These are phyloP conservation scores for Pogonocichla stellata DNA, from an alignment of 2,113 vertebrate species.

Conservation along the genomic window DNA sequence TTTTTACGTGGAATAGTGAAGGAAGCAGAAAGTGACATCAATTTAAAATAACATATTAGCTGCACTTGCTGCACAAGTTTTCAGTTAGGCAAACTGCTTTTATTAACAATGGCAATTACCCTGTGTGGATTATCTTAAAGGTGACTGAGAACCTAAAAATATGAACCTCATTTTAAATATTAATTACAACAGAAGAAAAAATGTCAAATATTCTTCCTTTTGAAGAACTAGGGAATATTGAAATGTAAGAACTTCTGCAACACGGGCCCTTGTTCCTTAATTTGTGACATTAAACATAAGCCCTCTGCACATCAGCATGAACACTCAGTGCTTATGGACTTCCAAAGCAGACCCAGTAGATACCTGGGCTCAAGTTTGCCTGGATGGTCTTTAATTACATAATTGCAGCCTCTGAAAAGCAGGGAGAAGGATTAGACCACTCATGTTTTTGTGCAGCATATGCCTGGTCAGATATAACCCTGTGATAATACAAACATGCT, in stretches of 20 bases:
- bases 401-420: background rate
- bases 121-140: background rate
- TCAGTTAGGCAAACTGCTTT: background rate
- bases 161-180: background rate
- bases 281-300: background rate
- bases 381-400: background rate
- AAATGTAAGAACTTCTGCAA: background rate
- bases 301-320: background rate
- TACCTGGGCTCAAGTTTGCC: background rate
- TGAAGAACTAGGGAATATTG: background rate
- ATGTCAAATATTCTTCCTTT: background rate
- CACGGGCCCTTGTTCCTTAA: fast-evolving
- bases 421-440: background rate
- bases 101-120: background rate
- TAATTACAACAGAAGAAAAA: background rate
- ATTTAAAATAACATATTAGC: background rate
- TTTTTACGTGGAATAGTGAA: background rate
- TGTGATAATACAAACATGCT: background rate
- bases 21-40: background rate
- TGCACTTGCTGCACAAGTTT: background rate
- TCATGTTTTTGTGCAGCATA: background rate
- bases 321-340: background rate
- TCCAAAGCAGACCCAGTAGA: background rate
- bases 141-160: background rate
- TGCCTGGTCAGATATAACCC: background rate